Evolutionary conservation across 2,113 vertebrate species (phyloP), one percentile per base, ranked within the genome.

Genomic region (Oryzias melastigma): DNA sequence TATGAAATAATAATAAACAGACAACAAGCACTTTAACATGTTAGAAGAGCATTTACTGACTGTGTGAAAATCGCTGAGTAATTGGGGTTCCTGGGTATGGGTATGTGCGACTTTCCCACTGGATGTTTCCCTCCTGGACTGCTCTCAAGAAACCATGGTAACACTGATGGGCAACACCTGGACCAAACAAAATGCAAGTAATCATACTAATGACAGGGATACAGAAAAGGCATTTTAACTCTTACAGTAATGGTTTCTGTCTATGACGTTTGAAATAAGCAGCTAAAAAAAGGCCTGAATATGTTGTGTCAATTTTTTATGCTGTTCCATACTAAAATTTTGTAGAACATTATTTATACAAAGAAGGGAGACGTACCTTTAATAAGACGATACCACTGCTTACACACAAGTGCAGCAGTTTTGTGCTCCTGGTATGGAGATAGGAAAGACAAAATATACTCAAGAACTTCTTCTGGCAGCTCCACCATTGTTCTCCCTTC

Each of bases 381-480:
- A 88, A 98, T 98, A 25, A 99, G 96, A 52, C 97, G 94, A 75
- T 99, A 97, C 97, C 97, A 99, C 89, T 97, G 96, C 73, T 98
- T 98, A 83, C 96, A 99, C 62, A 99, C 97, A 3, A 99, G 93
- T 18, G 97, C 97, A 2, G 97, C 96, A 0, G 93, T 98, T 87
- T 99, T 99, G 90, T 99, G 97, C 84, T 99, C 96, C 88, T 98
- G 97, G 65, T 99, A 98, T 0, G 97, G 97, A 0, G 96, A 98
- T 1, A 98, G 94, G 83, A 99, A 99, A 67, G 97, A 98, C 65
- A 99, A 86, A 83, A 99, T 99, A 52, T 96, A 98, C 76, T 98
- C 97, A 61, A 99, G 81, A 67, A 99, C 96, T 83, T 99, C 97
- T 75, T 99, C 97, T 0, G 97, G 97, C 53, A 99, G 86, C 84